Evolutionary conservation across 2,888 invertebrate genomes (phyloP).

Genomic region (Brachypalpus laphriformis): DNA sequence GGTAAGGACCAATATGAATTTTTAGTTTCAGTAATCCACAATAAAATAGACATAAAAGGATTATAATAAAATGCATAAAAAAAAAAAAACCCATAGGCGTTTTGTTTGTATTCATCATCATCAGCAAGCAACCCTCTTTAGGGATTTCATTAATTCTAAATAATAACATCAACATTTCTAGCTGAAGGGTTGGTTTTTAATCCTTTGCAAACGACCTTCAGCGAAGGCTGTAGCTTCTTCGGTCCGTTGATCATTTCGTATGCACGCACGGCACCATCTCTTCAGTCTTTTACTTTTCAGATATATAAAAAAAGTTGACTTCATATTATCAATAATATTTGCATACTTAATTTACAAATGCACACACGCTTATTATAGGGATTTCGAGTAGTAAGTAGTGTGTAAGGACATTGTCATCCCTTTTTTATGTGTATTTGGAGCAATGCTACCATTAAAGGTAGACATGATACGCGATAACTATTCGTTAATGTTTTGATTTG

Average conservation of each 20-base stretch:
- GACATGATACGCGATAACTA: background rate
- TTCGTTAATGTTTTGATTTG: conserved; percentile 45
- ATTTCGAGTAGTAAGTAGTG: conserved; percentile 55
- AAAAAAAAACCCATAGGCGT: conserved; percentile 45
- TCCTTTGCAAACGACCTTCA: conserved; percentile 38
- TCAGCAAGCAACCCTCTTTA: conserved; percentile 52
- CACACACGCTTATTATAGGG: conserved; percentile 43
- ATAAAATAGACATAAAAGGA: conserved; percentile 41
- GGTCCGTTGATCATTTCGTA: conserved; percentile 54
- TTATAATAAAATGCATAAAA: conserved; percentile 40
- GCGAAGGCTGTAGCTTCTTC: conserved; percentile 17
- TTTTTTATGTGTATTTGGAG: conserved; percentile 51
- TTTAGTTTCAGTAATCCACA: conserved; percentile 28
- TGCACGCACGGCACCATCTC: background rate
- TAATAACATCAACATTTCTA: conserved; percentile 60
- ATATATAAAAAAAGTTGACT: conserved; percentile 43
- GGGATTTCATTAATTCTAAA: conserved; percentile 59
- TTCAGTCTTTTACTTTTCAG: background rate
- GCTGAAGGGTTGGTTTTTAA: conserved; percentile 43
- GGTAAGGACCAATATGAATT: conserved; percentile 9
- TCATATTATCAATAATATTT: conserved; percentile 64
- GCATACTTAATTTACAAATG: conserved; percentile 66
- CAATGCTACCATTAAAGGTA: conserved; percentile 23
- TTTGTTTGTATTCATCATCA: conserved; percentile 52
- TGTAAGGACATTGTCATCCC: conserved; percentile 70